These are phyloP conservation scores for Lethenteron camtschaticum DNA, from an alignment of 2,113 vertebrate species.

Conservation along the genomic window DNA sequence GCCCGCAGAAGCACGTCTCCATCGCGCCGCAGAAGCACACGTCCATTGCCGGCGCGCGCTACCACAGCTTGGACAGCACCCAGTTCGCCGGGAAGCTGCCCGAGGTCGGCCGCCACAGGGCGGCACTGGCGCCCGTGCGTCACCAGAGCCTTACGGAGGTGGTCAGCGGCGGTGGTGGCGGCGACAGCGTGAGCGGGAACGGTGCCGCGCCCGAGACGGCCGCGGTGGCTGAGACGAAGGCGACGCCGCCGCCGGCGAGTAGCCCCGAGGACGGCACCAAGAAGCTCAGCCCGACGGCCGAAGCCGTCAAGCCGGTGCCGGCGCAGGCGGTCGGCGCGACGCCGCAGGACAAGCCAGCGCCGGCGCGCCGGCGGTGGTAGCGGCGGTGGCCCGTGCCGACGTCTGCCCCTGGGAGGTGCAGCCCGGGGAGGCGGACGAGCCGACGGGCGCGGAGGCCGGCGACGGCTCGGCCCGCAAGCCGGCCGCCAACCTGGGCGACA, in stretches of 20 bases:
- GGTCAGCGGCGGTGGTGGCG: conserved; percentile 1
- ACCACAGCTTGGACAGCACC: conserved; percentile 17
- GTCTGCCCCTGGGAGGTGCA: conserved; percentile 22
- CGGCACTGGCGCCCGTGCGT: conserved; percentile 11
- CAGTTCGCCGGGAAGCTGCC: conserved; percentile 10
- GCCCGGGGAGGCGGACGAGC: not conserved
- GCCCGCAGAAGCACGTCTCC: conserved; percentile 31
- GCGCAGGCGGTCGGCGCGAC: conserved; percentile 3
- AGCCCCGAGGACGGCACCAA: not conserved
- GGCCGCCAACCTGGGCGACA: not conserved
- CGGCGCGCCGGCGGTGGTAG: too few relatives aligned
- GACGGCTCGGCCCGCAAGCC: conserved; percentile 3
- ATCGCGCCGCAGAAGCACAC: conserved; percentile 33
- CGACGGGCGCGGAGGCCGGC: conserved; percentile 1
- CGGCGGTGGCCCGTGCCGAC: too few relatives aligned
- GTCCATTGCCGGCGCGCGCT: conserved; percentile 29
- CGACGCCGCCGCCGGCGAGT: not conserved
- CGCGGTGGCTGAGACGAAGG: not conserved
- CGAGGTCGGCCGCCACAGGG: conserved; percentile 12
- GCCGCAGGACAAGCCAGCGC: too few relatives aligned
- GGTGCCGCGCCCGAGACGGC: too few relatives aligned
- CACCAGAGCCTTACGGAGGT: conserved; percentile 20
- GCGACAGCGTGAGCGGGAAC: not conserved
- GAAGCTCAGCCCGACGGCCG: not conserved
- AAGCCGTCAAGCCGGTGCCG: conserved; percentile 7